Evolutionary conservation across 2,888 invertebrate species (phyloP), one percentile per base, ranked within the genome.

Genomic region (Catocala nupta): DNA sequence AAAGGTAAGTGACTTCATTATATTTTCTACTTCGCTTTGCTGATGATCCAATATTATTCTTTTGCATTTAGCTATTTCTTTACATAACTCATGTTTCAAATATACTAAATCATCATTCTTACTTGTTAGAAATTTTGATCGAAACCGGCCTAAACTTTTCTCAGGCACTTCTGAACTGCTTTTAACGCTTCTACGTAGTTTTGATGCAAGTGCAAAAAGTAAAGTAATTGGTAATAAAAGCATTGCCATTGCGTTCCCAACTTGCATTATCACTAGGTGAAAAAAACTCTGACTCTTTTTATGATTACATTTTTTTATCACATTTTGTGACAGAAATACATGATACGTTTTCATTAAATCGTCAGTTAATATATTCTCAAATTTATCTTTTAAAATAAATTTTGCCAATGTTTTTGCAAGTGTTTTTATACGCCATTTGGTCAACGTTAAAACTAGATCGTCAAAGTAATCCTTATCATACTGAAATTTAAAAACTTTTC

Each of bases 341-440:
- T 74, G 74, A 60, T 71, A 74, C 0, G 56, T 63, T 63, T 71
- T 71, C 13, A 74, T 70, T 6, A 71, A 33, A 25, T 65, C 65
- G 39, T 75, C 73, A n/a, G 48, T 10, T 67, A 73, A 68, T 50
- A 75, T 64, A 42, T 64, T 69, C 44, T 13, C 55, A 11, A 50
- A n/a, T 44, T 63, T 69, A 12, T 54, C 67, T 51, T 65, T 73
- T 8, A 65, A 55, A 59, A 75, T 67, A 33, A 66, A 63, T 43
- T 66, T 65, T 7, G 55, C 16, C n/a, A 75, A 36, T 12, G 33
- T 52, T 55, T 75, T 66, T 43, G 68, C 75, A 10, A 75, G 42
- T 6, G 51, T 36, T 8, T 51, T 66, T 7, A 67, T 63, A 36
- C 73, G 71, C 12, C 69, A 60, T 63, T 64, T 64, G 3, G 56